phyloP scores from a whole-genome alignment of 2,888 invertebrate species.

The Gymnocheta viridis region DNA sequence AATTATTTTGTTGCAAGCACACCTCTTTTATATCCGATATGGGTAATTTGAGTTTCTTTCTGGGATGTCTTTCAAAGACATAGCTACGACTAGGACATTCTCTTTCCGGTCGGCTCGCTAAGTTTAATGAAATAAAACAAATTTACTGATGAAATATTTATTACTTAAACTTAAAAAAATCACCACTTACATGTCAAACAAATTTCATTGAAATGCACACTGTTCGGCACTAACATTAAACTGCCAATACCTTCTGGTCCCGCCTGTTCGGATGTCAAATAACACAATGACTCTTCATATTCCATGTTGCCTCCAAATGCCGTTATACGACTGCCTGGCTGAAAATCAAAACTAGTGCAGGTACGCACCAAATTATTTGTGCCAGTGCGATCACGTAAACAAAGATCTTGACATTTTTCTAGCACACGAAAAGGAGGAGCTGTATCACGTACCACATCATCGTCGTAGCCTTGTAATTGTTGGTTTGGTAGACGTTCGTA shows the following conservation, averaged over 20 bases:
- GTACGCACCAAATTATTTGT: conserved; percentile 91
- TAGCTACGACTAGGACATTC: conserved; percentile 94
- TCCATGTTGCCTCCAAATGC: conserved; percentile 91
- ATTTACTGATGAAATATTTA: not conserved
- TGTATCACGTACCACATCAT: conserved; percentile 92
- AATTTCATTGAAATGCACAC: conserved; percentile 94
- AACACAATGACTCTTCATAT: conserved; percentile 94
- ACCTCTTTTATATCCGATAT: conserved; percentile 92
- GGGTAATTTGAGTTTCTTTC: conserved; percentile 91
- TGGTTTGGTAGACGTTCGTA: conserved; percentile 95
- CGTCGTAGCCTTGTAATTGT: conserved; percentile 93
- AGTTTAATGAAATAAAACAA: not conserved
- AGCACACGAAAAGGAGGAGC: conserved; percentile 93
- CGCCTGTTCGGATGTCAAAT: conserved; percentile 92
- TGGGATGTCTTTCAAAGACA: conserved; percentile 93
- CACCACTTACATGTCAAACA: conserved; percentile 91
- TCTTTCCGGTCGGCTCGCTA: conserved; percentile 92
- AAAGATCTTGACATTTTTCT: conserved; percentile 94
- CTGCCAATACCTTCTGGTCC: conserved; percentile 94
- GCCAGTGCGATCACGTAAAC: conserved; percentile 89
- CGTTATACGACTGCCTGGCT: conserved; percentile 92
- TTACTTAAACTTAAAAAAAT: not conserved
- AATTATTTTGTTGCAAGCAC: conserved; percentile 21
- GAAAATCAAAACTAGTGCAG: conserved; percentile 95
- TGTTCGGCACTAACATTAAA: conserved; percentile 93